Evolutionary conservation across 2,797 vertebrate genomes (phyloP), one percentile per base, ranked within the genome.

Genomic region (Eupleurogrammus muticus): DNA sequence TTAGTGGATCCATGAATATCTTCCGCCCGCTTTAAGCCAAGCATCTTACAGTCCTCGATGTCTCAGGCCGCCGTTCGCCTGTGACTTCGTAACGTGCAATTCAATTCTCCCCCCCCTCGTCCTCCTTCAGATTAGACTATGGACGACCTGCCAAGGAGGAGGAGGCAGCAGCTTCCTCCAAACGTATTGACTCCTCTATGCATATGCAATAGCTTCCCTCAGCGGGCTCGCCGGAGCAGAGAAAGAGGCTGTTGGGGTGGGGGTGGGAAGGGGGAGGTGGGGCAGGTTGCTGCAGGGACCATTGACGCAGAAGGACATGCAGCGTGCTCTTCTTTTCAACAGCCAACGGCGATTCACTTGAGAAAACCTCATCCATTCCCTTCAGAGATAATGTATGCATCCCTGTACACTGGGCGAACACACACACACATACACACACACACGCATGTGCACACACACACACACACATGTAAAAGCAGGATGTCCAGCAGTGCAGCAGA

Each of bases 81-180:
- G 73, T 84, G 86, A 89, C 84, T 89, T 80, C 85, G 75, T 82
- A 86, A 86, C 77, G 81, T 84, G 81, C 77, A 83, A 78, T 71
- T 86, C 71, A 82, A 84, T 86, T 82, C 73, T 56, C 71, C 66
- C 79, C 64, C 55, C 73, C 73, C 75, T 70, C 84, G 80, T 74
- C 55, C 71, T 75, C 74, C 51, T 74, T 81, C 78, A 84, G 82
- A 87, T 86, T 81, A 87, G 73, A 72, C 76, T 82, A 64, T 48
- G 74, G 81, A 70, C 87, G 90, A 87, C 87, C 89, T 49, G 44
- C 82, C 80, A 69, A 74, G 59, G 77, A 82, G 84, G 28, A 28
- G 28, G 28, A 28, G 28, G 28, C 3, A 6, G 28, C 28, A 6
- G 6, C 28, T 28, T 3, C 28, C 6, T 81, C 89, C 66, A 54